A percentile compares a stretch with the other conserved stretches of the same genome.
These are phyloP conservation scores for Drosophila phalerata DNA, from an alignment of 2,888 invertebrate species.

Conservation along the genomic window DNA sequence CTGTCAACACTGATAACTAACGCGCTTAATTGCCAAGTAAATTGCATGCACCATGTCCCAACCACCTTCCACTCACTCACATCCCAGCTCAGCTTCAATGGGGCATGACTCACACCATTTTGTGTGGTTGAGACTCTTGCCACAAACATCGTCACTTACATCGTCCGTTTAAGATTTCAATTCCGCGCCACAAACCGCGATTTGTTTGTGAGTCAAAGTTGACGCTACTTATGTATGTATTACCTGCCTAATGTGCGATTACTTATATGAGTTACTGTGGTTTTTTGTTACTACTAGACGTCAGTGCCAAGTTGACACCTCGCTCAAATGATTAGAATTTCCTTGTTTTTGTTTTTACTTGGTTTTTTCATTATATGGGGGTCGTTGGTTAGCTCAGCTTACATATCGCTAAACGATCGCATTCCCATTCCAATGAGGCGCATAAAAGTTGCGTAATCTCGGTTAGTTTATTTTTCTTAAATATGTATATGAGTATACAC, in stretches of 20 bases:
- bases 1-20: constrained; percentile 32
- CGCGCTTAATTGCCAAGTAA: constrained; percentile 70
- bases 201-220: constrained; percentile 57
- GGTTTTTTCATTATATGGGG: background rate
- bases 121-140: constrained; percentile 48
- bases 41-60: constrained; percentile 48
- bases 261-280: constrained; percentile 27
- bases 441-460: constrained; percentile 35
- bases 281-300: constrained; percentile 22
- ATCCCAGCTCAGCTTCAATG: constrained; percentile 55
- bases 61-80: constrained; percentile 2
- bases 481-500: constrained; percentile 1
- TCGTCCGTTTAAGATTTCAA: constrained; percentile 49
- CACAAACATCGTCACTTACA: constrained; percentile 61
- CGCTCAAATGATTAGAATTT: constrained; percentile 33
- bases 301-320: constrained; percentile 28
- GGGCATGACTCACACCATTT: constrained; percentile 68
- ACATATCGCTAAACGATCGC: constrained; percentile 31
- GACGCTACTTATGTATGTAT: constrained; percentile 22
- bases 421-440: constrained; percentile 39
- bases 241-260: constrained; percentile 5
- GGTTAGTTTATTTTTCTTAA: constrained; percentile 26
- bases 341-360: constrained; percentile 20
- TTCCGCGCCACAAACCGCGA: constrained; percentile 30
- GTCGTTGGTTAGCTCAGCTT: constrained; percentile 27